Evolutionary conservation across 2,888 invertebrate species (phyloP).

Genomic region (Craniophora ligustri): DNA sequence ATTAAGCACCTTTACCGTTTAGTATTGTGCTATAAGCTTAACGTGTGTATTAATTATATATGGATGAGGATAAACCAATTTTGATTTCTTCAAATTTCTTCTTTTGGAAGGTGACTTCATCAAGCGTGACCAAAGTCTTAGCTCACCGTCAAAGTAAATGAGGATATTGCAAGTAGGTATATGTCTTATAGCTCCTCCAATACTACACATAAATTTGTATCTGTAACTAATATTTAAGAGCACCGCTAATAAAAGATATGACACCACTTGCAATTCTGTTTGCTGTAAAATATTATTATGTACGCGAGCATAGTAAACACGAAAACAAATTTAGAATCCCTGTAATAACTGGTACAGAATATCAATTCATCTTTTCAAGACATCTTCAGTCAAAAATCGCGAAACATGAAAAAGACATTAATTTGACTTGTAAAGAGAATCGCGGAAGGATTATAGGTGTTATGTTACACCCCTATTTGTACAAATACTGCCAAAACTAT

Average conservation of each 20-base stretch:
- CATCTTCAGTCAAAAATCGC: conserved; percentile 15
- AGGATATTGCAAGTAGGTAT: too few species aligned
- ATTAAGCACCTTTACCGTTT: too few species aligned
- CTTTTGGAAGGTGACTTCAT: too few species aligned
- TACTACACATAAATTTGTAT: not conserved
- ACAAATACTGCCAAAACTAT: too few species aligned
- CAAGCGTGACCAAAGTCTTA: too few species aligned
- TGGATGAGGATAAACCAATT: too few species aligned
- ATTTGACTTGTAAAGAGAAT: conserved; percentile 20
- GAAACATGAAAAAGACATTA: conserved; percentile 45
- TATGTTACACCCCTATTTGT: conserved; percentile 12
- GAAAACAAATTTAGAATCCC: conserved; percentile 17
- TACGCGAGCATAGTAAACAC: conserved; percentile 36
- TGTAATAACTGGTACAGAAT: conserved; percentile 31
- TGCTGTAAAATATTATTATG: conserved; percentile 32
- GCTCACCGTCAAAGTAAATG: too few species aligned
- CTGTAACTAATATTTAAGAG: conserved; percentile 8
- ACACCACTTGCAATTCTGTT: conserved; percentile 23
- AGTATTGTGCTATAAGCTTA: too few species aligned
- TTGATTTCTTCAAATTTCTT: too few species aligned
- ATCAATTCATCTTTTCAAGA: conserved; percentile 33
- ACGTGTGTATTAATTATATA: too few species aligned
- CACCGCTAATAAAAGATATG: conserved; percentile 22
- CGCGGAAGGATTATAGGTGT: conserved; percentile 7
- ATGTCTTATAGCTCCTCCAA: too few species aligned